Percentiles rank a stretch among this genome's conserved stretches.
phyloP scores from a whole-genome alignment of 2,113 vertebrate genomes.

The Ctenodactylus gundi region DNA sequence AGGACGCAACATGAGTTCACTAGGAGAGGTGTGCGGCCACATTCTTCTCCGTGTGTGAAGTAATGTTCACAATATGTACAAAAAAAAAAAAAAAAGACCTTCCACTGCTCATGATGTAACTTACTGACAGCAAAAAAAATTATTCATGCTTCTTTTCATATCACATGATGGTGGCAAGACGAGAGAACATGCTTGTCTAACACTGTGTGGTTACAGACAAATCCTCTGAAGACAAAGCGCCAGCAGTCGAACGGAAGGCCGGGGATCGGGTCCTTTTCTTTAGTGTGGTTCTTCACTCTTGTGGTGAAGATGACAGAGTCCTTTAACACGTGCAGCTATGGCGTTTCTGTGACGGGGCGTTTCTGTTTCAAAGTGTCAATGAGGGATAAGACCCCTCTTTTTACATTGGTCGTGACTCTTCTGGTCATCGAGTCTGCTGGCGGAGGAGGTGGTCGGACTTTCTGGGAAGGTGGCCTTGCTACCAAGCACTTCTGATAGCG shows the following conservation, averaged over 20 bases:
- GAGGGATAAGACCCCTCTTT: conserved; percentile 95
- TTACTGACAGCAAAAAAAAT: conserved; percentile 83
- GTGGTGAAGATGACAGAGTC: background rate
- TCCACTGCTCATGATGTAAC: conserved; percentile 82
- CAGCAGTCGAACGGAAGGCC: conserved; percentile 81
- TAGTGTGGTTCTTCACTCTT: conserved; percentile 64
- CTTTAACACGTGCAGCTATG: conserved; percentile 79
- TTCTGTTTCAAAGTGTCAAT: conserved; percentile 99
- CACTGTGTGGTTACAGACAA: conserved; percentile 77
- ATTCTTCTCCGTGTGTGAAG: conserved; percentile 61
- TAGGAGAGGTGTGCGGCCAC: conserved; percentile 71
- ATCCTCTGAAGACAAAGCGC: conserved; percentile 85
- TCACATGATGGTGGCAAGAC: conserved; percentile 84
- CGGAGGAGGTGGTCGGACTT: conserved; percentile 88
- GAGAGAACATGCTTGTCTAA: conserved; percentile 89
- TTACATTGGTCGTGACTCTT: conserved; percentile 96
- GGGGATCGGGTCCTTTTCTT: conserved; percentile 38
- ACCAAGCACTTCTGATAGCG: conserved; percentile 99
- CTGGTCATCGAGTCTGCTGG: conserved; percentile 94
- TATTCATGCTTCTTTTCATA: conserved; percentile 90
- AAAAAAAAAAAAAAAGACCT: conserved; percentile 80
- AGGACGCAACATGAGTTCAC: conserved; percentile 63
- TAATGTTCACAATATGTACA: conserved; percentile 85
- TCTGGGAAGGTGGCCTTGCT: conserved; percentile 93
- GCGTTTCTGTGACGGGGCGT: conserved; percentile 91